phyloP scores from a whole-genome alignment of 2,113 vertebrate species.

The Lota lota region DNA sequence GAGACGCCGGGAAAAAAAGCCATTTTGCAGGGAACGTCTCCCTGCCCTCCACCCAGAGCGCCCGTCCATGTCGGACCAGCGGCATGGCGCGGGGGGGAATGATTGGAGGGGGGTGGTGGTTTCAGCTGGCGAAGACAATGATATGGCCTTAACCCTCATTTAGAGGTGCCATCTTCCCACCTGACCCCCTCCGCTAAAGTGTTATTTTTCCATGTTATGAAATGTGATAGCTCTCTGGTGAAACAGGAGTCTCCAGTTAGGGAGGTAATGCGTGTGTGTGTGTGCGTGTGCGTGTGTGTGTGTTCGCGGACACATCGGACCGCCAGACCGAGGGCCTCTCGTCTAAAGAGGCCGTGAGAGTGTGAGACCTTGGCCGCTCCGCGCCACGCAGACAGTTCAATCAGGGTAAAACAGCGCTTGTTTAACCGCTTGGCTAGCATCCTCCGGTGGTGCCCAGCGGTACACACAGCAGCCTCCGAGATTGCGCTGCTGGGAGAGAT shows the following conservation, averaged over 20 bases:
- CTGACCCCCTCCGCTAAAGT: constrained; percentile 75
- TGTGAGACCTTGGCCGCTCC: background rate
- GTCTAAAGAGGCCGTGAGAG: constrained; percentile 48
- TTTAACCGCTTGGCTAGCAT: constrained; percentile 64
- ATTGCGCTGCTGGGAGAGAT: constrained; percentile 68
- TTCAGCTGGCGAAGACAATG: constrained; percentile 73
- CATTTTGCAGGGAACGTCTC: constrained; percentile 73
- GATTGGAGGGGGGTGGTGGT: constrained; percentile 71
- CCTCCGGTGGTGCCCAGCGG: constrained; percentile 43
- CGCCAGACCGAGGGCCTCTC: constrained; percentile 55
- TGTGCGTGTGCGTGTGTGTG: constrained; percentile 4
- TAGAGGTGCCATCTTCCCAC: constrained; percentile 81
- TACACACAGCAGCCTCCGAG: constrained; percentile 48
- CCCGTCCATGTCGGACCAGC: constrained; percentile 78
- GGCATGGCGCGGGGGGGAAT: constrained; percentile 72
- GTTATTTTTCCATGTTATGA: constrained; percentile 78
- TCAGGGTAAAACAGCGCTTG: constrained; percentile 70
- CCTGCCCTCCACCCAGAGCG: constrained; percentile 55
- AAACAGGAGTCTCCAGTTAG: constrained; percentile 70
- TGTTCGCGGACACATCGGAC: constrained; percentile 5
- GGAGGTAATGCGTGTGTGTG: constrained; percentile 71
- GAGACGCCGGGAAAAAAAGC: constrained; percentile 56
- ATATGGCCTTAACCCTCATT: constrained; percentile 84
- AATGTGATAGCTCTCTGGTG: constrained; percentile 76
- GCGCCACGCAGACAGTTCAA: constrained; percentile 68